Conservation (phyloP, 2,888 invertebrate genomes). For the Agrochola lota region DNA sequence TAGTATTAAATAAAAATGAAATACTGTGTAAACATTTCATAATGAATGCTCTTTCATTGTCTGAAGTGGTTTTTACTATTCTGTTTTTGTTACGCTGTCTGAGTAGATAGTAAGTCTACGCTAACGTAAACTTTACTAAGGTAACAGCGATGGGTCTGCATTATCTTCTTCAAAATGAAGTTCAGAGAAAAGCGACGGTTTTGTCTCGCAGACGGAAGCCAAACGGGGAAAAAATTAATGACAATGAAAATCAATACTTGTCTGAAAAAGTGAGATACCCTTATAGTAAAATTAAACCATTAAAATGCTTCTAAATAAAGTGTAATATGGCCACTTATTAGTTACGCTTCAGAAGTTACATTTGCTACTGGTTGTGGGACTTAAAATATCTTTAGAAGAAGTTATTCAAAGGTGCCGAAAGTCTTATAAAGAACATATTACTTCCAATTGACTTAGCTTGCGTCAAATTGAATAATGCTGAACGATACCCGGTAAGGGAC, state of each 20-base stretch:
- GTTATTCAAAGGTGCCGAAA: neutral
- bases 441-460: neutral
- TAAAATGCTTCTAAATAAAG: neutral
- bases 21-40: constrained; percentile 11
- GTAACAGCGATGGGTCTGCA: neutral
- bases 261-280: neutral
- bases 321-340: neutral
- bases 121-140: neutral
- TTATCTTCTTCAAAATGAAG: neutral
- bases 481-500: neutral
- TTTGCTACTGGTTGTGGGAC: neutral
- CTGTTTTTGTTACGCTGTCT: neutral
- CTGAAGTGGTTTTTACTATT: neutral
- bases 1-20: neutral
- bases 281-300: neutral
- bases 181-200: neutral
- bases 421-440: neutral
- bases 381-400: neutral
- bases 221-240: neutral
- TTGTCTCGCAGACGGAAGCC: neutral
- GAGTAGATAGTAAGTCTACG: neutral
- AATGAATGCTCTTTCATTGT: neutral
- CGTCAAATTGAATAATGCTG: neutral
- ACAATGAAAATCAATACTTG: neutral
- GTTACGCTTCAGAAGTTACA: neutral